A percentile compares a stretch with the other conserved stretches of the same genome.
These are phyloP conservation scores for Maccullochella peelii DNA, from an alignment of 2,113 vertebrate species.

Conservation along the genomic window DNA sequence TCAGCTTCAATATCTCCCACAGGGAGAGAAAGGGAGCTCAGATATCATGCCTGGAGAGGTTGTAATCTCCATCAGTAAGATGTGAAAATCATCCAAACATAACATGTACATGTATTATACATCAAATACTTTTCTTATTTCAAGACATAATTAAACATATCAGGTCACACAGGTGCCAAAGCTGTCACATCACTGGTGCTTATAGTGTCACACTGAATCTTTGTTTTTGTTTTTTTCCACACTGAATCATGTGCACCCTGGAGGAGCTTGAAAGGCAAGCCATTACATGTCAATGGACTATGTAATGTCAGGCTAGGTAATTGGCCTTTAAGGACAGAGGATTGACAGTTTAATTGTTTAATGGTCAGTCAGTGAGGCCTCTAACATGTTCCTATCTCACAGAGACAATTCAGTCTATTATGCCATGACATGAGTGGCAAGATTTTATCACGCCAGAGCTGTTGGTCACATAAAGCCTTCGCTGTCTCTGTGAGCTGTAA, in stretches of 20 bases:
- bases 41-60: background rate
- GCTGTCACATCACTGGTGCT: background rate
- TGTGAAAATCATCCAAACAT: slow-evolving; percentile 4
- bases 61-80: background rate
- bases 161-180: slow-evolving; percentile 19
- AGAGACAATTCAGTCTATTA: slow-evolving; percentile 53
- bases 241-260: background rate
- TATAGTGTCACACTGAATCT: slow-evolving; percentile 7
- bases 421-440: slow-evolving; percentile 24
- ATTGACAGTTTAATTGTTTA: slow-evolving; percentile 74
- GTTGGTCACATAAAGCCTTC: slow-evolving; percentile 38
- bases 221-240: background rate
- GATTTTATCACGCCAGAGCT: slow-evolving; percentile 58
- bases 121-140: background rate
- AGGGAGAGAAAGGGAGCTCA: background rate
- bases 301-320: slow-evolving; percentile 55
- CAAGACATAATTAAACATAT: slow-evolving; percentile 7
- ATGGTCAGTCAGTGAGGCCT: slow-evolving; percentile 66
- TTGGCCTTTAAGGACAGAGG: slow-evolving; percentile 62
- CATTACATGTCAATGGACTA: slow-evolving; percentile 52
- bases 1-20: background rate
- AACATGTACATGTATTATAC: background rate
- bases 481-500: slow-evolving; percentile 11
- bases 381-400: slow-evolving; percentile 31
- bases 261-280: slow-evolving; percentile 12